Conservation (phyloP, 2,888 invertebrate genomes). For the Bombylius major region DNA sequence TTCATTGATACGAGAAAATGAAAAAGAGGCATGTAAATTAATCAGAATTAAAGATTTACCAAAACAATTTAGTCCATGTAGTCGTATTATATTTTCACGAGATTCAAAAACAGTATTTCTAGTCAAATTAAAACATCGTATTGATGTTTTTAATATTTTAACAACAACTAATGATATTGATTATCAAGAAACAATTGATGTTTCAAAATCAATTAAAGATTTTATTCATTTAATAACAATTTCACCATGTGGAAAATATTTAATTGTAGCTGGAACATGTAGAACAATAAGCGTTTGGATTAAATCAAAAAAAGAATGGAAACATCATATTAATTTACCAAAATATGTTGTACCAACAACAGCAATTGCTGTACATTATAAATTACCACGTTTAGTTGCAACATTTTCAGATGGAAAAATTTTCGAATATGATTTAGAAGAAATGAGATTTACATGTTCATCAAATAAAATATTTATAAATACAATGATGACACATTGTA, state of each 20-base stretch:
- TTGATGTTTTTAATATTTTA: constrained; percentile 36
- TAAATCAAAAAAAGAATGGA: constrained; percentile 30
- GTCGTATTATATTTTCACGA: constrained; percentile 34
- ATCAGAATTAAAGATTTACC: constrained; percentile 31
- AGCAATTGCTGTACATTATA: constrained; percentile 54
- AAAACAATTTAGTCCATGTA: constrained; percentile 27
- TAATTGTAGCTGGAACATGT: constrained; percentile 53
- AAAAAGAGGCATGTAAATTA: constrained; percentile 22
- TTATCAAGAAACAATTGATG: constrained; percentile 30
- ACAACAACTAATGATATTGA: constrained; percentile 27
- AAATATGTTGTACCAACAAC: constrained; percentile 56
- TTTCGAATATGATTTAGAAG: constrained; percentile 58
- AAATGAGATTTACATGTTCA: constrained; percentile 51
- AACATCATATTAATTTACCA: constrained; percentile 50
- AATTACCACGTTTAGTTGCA: constrained; percentile 47
- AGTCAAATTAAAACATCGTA: constrained; percentile 30
- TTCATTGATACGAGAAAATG: constrained; percentile 19
- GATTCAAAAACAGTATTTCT: constrained; percentile 36
- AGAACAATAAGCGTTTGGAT: constrained; percentile 56
- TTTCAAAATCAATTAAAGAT: constrained; percentile 39
- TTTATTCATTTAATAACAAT: constrained; percentile 41
- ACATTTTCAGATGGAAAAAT: constrained; percentile 73
- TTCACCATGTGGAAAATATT: constrained; percentile 45
- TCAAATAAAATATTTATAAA: constrained; percentile 41
- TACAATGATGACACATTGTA: constrained; percentile 36